Conservation (phyloP, 1,140 invertebrate genomes). For the Drosophila sproati region DNA sequence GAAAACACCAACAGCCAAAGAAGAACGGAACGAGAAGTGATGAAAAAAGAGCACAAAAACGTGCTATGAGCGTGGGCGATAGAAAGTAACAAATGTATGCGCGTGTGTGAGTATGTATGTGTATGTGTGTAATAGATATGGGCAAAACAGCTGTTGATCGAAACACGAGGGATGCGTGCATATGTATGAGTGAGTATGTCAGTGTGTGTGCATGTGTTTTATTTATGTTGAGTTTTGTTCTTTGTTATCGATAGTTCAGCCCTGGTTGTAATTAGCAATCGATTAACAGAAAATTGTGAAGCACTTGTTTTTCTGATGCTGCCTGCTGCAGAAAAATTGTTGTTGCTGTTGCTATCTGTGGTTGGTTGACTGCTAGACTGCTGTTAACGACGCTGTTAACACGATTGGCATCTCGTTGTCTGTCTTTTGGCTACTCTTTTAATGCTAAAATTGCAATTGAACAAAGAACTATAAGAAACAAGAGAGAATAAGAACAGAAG, state of each 20-base stretch:
- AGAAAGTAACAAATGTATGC: not conserved
- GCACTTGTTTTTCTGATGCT: not conserved
- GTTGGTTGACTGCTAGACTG: not conserved
- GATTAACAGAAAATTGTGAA: constrained; percentile 29
- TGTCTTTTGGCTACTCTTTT: not conserved
- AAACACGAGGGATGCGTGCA: constrained; percentile 23
- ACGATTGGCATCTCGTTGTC: not conserved
- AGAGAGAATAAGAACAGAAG: not conserved
- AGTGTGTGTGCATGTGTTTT: not conserved
- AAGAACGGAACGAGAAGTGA: not conserved
- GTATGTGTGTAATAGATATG: not conserved
- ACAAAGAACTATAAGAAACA: constrained; percentile 1
- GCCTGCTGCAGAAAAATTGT: not conserved
- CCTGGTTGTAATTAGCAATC: constrained; percentile 48
- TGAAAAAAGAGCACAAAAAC: constrained; percentile 31
- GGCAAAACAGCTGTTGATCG: constrained; percentile 47
- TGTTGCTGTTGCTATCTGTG: not conserved
- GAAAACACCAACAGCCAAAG: constrained; percentile 2
- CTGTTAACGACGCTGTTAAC: constrained; percentile 4
- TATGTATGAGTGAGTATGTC: not conserved
- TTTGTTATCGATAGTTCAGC: constrained; percentile 51
- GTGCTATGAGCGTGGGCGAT: constrained; percentile 62
- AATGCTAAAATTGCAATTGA: constrained; percentile 14
- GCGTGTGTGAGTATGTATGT: not conserved
- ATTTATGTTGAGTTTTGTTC: not conserved